Evolutionary conservation across 2,797 vertebrate genomes (phyloP), one percentile per base, ranked within the genome.

Genomic region (Cyclura pinguis): DNA sequence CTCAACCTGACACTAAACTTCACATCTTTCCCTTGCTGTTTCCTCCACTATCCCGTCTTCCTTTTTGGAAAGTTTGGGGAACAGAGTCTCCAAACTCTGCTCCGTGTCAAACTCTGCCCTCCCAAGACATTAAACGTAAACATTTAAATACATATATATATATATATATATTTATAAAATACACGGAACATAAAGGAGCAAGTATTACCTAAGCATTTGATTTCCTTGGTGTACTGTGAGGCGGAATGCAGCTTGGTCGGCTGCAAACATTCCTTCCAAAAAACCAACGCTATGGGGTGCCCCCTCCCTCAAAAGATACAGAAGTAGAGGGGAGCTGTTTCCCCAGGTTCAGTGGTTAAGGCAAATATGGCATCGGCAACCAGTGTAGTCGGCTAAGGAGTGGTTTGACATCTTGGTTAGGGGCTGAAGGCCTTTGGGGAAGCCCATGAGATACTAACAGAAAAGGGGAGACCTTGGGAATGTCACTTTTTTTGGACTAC

Each of bases 141-240:
- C 35, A 89, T 16, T 87, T 92, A 83, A 89, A 92, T 89, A 86
- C 76, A 91, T 69, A 69, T 9, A 69, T 2, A 10, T 69, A 69
- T 10, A 67, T 69, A 69, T 29, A 69, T 69, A 69, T 69, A 69
- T 10, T 69, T 69, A 69, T 57, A 78, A 87, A 87, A 87, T 14
- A 77, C 72, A 90, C 12, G 10, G 16, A 77, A 64, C 7, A 2
- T 3, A 38, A 35, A 20, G 35, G 12, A 76, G n/a, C 32, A 83
- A 69, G 78, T 29, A 78, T 82, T 38, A 86, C 10, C 47, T 69
- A 87, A 83, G 80, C 50, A 6, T 72, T 81, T 50, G 78, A 76
- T 74, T 84, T 84, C 13, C 73, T 72, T 57, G 59, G 73, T 13
- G 13, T 32, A 32, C 3, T 0, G 20, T 3, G 35, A n/a, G 9